Evolutionary conservation across 1,140 invertebrate species (phyloP), one percentile per base, ranked within the genome.

Genomic region (Araneus ventricosus): DNA sequence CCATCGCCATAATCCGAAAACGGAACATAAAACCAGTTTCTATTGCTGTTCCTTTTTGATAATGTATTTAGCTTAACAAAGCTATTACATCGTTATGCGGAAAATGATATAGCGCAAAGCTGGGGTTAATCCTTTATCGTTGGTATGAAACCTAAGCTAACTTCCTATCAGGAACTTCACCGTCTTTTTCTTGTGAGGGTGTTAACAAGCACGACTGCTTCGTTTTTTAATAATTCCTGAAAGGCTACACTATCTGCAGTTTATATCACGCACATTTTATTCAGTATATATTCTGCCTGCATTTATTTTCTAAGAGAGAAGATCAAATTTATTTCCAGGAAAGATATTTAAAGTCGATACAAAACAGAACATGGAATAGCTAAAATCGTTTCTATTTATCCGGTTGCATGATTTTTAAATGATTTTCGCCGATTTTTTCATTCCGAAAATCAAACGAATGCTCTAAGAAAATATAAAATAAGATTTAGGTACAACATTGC

Each of bases 131-230:
- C 30, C 30, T 75, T 75, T 75, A 75, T 75, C 30, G 34, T 20
- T 75, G 70, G 30, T 75, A 79, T 75, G 37, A 79, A 30, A 57
- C 14, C 45, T 52, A 8, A 8, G 45, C 45, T 52, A 52, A 52
- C 45, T 52, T 75, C 70, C 70, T 75, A 34, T 37, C 30, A 37
- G 17, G 30, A 75, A 17, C 27, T 20, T 20, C 20, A 17, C 70
- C 34, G 17, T 37, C 70, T 22, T 75, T 75, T 24, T 4, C 70
- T 34, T 20, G 7, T 20, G 34, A 75, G 34, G 70, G 37, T 75
- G 70, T 75, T 75, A 75, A 75, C 70, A 75, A 75, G 70, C 30
- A 75, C 70, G 70, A 75, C 70, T 75, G 30, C 14, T 75, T 37
- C 70, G 34, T 37, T 30, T 75, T 37, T 75, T 34, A 75, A 37